phyloP scores from a whole-genome alignment of 2,888 invertebrate genomes.

The Xestia sexstrigata region DNA sequence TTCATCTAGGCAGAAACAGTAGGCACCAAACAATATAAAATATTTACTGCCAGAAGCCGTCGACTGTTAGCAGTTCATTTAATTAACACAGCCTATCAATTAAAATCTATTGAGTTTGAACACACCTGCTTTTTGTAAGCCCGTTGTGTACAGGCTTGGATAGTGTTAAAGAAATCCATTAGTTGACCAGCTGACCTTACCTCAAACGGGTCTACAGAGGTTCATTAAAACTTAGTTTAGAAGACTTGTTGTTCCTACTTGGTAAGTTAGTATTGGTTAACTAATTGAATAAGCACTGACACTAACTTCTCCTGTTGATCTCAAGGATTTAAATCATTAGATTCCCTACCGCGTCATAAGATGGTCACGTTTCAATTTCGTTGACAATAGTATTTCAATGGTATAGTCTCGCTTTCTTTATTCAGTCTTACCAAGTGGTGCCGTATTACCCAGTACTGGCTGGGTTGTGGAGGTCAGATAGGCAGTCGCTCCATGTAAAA shows the following conservation, averaged over 20 bases:
- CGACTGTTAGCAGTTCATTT: conserved; percentile 41
- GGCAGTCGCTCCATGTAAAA: no score
- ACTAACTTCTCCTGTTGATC: background rate
- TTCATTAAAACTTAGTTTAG: conserved; percentile 56
- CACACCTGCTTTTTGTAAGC: conserved; percentile 52
- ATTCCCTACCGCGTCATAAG: background rate
- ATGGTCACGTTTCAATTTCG: background rate
- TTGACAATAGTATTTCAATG: background rate
- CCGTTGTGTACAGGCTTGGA: conserved; percentile 28
- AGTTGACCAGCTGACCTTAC: conserved; percentile 41
- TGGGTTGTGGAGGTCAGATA: no score
- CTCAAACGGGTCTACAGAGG: conserved; percentile 44
- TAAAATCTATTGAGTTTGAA: conserved; percentile 52
- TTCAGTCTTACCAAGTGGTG: no score
- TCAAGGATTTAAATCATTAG: background rate
- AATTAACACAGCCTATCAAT: conserved; percentile 47
- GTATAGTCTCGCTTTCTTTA: background rate
- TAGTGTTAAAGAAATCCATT: conserved; percentile 61
- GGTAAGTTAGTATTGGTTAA: conserved; percentile 19
- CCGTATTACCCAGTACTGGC: no score
- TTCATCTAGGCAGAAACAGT: conserved; percentile 27
- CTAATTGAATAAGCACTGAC: conserved; percentile 36
- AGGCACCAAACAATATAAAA: conserved; percentile 30
- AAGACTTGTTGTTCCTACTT: conserved; percentile 28
- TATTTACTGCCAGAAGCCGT: conserved; percentile 46